Evolutionary conservation across 1,140 invertebrate genomes (phyloP).

Genomic region (Gyrodactylus salaris): DNA sequence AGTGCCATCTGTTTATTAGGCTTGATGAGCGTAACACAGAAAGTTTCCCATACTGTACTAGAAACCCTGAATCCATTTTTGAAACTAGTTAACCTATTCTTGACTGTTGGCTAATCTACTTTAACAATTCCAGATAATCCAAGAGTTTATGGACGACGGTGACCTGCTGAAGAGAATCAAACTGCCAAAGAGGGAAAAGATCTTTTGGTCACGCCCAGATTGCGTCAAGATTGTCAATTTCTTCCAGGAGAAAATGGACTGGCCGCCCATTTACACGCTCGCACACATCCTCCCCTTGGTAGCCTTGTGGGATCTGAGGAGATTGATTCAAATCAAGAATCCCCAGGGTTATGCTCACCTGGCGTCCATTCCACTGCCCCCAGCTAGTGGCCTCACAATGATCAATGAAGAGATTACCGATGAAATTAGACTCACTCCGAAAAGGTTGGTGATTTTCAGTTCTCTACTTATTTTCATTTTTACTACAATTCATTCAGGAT

Average conservation of each 20-base stretch:
- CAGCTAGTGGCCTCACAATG: background rate
- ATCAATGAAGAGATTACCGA: background rate
- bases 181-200: background rate
- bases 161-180: background rate
- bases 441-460: too few relatives aligned
- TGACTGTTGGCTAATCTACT: too few relatives aligned
- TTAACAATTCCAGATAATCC: too few relatives aligned
- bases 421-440: background rate
- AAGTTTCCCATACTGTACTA: too few relatives aligned
- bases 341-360: background rate
- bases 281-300: background rate
- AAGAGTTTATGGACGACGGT: background rate
- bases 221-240: background rate
- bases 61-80: too few relatives aligned
- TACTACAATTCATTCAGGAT: too few relatives aligned
- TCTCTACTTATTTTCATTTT: too few relatives aligned
- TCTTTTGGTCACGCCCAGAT: background rate
- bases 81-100: too few relatives aligned
- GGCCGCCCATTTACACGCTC: background rate
- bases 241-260: background rate
- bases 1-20: too few relatives aligned
- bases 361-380: background rate
- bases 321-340: background rate
- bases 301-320: background rate
- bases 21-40: too few relatives aligned